Percentiles rank a stretch among this genome's conserved stretches.
These are phyloP conservation scores for Apogon talboti DNA, from an alignment of 2,797 vertebrate genomes.

Conservation along the genomic window DNA sequence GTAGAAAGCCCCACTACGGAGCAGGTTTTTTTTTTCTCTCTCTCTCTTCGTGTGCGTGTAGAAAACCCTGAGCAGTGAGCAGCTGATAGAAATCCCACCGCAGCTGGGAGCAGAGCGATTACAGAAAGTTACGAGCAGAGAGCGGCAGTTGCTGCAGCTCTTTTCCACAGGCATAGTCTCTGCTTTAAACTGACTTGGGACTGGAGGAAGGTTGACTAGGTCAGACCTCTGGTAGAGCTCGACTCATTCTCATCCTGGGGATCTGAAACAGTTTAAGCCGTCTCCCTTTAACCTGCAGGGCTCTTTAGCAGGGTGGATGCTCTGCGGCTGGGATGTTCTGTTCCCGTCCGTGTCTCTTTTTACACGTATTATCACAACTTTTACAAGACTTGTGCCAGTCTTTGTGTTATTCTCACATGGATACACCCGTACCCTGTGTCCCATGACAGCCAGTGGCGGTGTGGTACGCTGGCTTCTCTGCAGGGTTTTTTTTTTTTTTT, in stretches of 20 bases:
- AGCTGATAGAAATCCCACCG: slow-evolving; percentile 53
- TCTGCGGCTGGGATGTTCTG: slow-evolving; percentile 13
- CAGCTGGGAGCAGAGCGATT: slow-evolving; percentile 64
- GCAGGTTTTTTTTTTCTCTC: slow-evolving; percentile 38
- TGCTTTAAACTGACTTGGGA: slow-evolving; percentile 39
- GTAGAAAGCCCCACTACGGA: slow-evolving; percentile 29
- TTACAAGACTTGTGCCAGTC: background rate
- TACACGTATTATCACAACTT: background rate
- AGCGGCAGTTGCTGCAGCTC: slow-evolving; percentile 51
- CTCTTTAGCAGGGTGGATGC: slow-evolving; percentile 40
- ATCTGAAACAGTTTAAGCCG: slow-evolving; percentile 29
- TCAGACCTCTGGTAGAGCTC: slow-evolving; percentile 44
- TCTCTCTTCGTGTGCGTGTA: slow-evolving; percentile 38
- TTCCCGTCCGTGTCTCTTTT: background rate
- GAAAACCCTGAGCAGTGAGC: background rate
- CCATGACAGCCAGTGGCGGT: slow-evolving; percentile 6
- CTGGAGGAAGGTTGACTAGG: slow-evolving; percentile 52
- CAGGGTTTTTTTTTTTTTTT: too few relatives aligned
- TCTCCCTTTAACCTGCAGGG: slow-evolving; percentile 34
- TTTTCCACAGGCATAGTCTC: slow-evolving; percentile 36
- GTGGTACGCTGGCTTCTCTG: background rate
- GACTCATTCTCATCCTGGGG: slow-evolving; percentile 34
- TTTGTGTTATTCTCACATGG: slow-evolving; percentile 9
- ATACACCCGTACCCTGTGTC: slow-evolving; percentile 1
- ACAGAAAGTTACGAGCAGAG: slow-evolving; percentile 57